These are phyloP conservation scores for Liopterus haemorrhoidalis DNA, from an alignment of 2,888 invertebrate species.

Conservation along the genomic window DNA sequence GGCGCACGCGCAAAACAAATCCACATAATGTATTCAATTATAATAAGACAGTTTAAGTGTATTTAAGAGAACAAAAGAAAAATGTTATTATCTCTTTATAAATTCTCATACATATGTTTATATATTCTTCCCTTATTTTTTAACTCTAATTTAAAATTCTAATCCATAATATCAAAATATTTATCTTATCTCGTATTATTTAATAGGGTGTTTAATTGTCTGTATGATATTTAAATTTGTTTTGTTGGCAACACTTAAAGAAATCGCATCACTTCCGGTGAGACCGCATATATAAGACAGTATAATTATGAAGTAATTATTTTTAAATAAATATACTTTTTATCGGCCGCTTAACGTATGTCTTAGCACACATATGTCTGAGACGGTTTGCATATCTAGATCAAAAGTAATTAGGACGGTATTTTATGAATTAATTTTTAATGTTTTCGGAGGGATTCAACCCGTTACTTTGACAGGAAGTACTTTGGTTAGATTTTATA, in stretches of 20 bases:
- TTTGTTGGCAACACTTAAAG: constrained; percentile 29
- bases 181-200: constrained; percentile 37
- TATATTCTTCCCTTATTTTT: not conserved
- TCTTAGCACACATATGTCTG: constrained; percentile 12
- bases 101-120: no score
- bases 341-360: constrained; percentile 24
- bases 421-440: no score
- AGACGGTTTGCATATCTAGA: constrained; percentile 23
- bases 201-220: constrained; percentile 43
- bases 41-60: no score
- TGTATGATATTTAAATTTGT: constrained; percentile 39
- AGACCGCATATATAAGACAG: constrained; percentile 14
- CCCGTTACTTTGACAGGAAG: no score
- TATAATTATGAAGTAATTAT: constrained; percentile 36
- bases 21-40: no score
- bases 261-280: constrained; percentile 40
- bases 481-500: no score
- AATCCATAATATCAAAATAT: constrained; percentile 36
- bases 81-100: no score
- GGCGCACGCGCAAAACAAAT: no score
- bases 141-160: constrained; percentile 18
- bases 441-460: no score
- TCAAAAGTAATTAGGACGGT: no score
- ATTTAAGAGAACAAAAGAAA: no score
- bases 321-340: constrained; percentile 31